Evolutionary conservation across 2,797 vertebrate species (phyloP).

Genomic region (Pristis pectinata): DNA sequence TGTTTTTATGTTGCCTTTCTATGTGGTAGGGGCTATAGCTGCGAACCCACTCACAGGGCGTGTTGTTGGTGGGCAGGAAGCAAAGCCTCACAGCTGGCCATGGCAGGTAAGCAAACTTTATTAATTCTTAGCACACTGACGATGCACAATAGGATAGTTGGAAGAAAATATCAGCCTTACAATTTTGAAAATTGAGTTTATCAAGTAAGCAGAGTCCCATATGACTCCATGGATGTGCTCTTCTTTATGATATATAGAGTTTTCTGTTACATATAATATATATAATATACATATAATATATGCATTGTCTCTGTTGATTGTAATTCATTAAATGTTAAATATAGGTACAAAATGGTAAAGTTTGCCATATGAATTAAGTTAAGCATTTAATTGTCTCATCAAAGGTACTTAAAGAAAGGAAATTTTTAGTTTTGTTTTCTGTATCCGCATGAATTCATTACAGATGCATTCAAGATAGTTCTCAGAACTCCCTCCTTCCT

Average conservation of each 20-base stretch:
- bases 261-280: neutral
- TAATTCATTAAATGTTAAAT: neutral
- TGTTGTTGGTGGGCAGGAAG: conserved; percentile 17
- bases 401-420: neutral
- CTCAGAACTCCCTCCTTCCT: neutral
- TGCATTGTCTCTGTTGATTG: neutral
- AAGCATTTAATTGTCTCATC: neutral
- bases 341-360: neutral
- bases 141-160: neutral
- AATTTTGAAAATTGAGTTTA: neutral
- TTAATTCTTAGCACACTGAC: neutral
- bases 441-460: neutral
- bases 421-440: neutral
- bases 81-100: conserved; percentile 30
- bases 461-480: neutral
- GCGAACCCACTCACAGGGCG: neutral
- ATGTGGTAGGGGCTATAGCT: neutral
- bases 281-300: neutral
- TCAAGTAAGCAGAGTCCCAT: neutral
- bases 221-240: no score
- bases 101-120: conserved; percentile 32
- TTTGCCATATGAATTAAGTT: neutral
- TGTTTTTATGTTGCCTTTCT: neutral
- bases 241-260: neutral
- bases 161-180: neutral